Evolutionary conservation across 2,113 vertebrate genomes (phyloP), one percentile per base, ranked within the genome.

Genomic region (Engraulis encrasicolus): DNA sequence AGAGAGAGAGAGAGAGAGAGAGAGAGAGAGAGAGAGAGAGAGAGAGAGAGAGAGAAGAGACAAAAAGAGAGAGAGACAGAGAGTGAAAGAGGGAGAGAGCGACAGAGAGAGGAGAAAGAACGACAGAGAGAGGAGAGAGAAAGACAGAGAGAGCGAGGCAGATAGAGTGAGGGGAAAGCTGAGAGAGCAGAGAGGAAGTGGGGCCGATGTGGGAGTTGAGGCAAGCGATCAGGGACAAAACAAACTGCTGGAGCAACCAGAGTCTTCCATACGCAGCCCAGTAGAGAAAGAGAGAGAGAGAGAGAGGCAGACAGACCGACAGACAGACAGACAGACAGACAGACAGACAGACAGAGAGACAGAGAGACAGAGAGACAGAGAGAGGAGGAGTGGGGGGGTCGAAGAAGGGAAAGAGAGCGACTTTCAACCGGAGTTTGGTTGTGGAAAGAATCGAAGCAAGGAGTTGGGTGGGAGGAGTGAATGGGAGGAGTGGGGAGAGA

Each of bases 151-250:
- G n/a, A n/a, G n/a, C n/a, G n/a, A n/a, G n/a, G n/a, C n/a, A 78
- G 77, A 78, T 31, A 19, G 36, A 19, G 77, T 11, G 58, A 31
- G 58, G 11, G 54, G 7, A n/a, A 58, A 6, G n/a, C 7, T 19
- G 6, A 1, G 54, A 23, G 6, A 4, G 54, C 1, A 9, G 50
- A 18, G 50, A 0, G 50, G 11, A 0, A 19, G 17, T 3, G 17
- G 71, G 34, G 71, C 14, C 61, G 78, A 48, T 27, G 79, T 81
- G 78, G 78, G 66, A 91, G 90, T 91, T 91, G 93, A 92, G 93
- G 93, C 90, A 89, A 90, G 93, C 92, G 89, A 92, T 92, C 92
- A 90, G 90, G 90, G 90, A 93, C 92, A 87, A 89, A 93, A 85
- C 86, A 85, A 85, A 81, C 84, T 79, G 4, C 45, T 86, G 45